These are phyloP conservation scores for Distichodus sexfasciatus DNA, from an alignment of 2,797 vertebrate genomes.

Conservation along the genomic window DNA sequence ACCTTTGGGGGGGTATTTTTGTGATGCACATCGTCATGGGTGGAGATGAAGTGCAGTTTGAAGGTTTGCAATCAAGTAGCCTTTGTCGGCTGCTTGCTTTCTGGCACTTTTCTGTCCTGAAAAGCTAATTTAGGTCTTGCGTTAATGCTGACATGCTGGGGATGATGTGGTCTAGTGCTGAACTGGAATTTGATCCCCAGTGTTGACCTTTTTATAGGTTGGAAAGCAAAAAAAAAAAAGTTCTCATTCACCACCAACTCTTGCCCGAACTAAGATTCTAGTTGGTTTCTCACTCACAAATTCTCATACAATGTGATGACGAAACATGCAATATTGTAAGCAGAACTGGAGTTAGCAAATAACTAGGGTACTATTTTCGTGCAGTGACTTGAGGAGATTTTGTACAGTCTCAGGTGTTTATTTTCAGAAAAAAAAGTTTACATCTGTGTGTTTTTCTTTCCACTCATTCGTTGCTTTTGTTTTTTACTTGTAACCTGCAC, in stretches of 20 bases:
- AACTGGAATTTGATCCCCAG: neutral
- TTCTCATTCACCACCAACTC: too few species aligned
- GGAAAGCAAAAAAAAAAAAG: too few species aligned
- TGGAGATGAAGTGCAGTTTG: slow-evolving; percentile 15
- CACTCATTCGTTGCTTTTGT: neutral
- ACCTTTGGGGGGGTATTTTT: neutral
- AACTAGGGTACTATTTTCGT: slow-evolving; percentile 16
- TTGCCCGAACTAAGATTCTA: too few species aligned
- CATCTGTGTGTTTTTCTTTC: slow-evolving; percentile 54
- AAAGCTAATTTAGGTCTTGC: neutral
- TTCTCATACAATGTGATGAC: too few species aligned
- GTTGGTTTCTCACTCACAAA: too few species aligned
- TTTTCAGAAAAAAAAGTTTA: slow-evolving; percentile 62
- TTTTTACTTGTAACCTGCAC: slow-evolving; percentile 2
- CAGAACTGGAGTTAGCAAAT: slow-evolving; percentile 18
- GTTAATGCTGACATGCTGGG: too few species aligned
- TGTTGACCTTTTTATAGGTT: too few species aligned
- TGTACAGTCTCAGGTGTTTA: slow-evolving; percentile 61
- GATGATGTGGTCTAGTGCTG: neutral
- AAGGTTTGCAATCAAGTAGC: too few species aligned
- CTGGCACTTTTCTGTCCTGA: neutral
- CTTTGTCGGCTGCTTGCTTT: neutral
- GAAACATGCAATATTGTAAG: slow-evolving; percentile 11
- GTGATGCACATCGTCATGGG: slow-evolving; percentile 3
- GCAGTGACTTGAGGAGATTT: slow-evolving; percentile 29